Evolutionary conservation across 2,113 vertebrate genomes (phyloP).

Genomic region (Seriola quinqueradiata): DNA sequence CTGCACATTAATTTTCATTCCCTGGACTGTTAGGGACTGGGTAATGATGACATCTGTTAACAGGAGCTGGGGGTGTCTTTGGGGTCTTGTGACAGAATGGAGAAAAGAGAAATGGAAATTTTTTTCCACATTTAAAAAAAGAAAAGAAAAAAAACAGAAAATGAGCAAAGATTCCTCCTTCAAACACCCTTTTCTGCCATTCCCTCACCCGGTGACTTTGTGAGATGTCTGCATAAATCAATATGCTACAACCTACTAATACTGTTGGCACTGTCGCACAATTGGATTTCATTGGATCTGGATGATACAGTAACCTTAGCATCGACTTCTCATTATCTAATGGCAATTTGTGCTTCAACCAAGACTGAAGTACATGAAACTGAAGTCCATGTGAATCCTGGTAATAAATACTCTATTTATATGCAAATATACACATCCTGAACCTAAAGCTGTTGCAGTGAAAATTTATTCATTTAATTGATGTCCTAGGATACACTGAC

Average conservation of each 20-base stretch:
- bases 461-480: conserved; percentile 46
- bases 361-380: conserved; percentile 8
- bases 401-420: conserved; percentile 64
- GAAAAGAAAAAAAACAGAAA: conserved; percentile 32
- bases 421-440: conserved; percentile 63
- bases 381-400: conserved; percentile 22
- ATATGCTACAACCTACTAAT: conserved; percentile 7
- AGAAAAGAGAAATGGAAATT: conserved; percentile 60
- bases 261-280: conserved; percentile 19
- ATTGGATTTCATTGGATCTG: conserved; percentile 7
- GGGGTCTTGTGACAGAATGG: conserved; percentile 44
- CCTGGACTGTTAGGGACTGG: conserved; percentile 47
- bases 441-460: conserved; percentile 36
- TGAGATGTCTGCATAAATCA: conserved; percentile 39
- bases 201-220: conserved; percentile 24
- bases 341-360: background rate
- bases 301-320: background rate
- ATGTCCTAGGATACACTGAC: conserved; percentile 26
- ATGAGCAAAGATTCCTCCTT: conserved; percentile 21
- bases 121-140: background rate
- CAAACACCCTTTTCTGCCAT: background rate
- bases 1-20: conserved; percentile 69
- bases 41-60: conserved; percentile 74
- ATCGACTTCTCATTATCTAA: background rate
- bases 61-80: conserved; percentile 44